Percentiles rank a stretch among this genome's conserved stretches.
Evolutionary conservation across 2,797 vertebrate genomes (phyloP).

Genomic region (Mus spretus): DNA sequence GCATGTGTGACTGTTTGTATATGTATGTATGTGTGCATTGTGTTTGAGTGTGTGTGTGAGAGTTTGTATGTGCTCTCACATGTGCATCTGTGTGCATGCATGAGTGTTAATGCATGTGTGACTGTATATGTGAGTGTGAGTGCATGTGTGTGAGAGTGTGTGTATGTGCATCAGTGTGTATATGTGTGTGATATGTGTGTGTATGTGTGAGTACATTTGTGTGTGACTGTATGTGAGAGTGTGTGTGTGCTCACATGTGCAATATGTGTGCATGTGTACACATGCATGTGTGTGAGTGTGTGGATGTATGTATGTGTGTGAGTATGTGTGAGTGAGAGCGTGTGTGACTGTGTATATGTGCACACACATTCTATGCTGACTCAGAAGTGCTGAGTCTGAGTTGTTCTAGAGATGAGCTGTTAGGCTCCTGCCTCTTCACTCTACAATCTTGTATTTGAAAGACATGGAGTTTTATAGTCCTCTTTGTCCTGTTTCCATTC

Average conservation of each 20-base stretch:
- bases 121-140: not conserved
- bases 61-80: not conserved
- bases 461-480: not conserved
- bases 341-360: not conserved
- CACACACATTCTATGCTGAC: not conserved
- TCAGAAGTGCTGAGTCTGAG: not conserved
- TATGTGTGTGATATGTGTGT: not conserved
- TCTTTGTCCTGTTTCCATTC: not conserved
- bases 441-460: not conserved
- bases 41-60: not conserved
- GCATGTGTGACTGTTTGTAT: too few species aligned
- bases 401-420: constrained; percentile 2
- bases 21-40: not conserved
- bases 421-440: not conserved
- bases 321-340: too few species aligned
- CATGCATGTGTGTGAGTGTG: too few species aligned
- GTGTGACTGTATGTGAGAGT: not conserved
- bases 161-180: too few species aligned
- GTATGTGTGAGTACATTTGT: not conserved
- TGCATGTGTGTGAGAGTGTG: not conserved
- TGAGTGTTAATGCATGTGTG: too few species aligned
- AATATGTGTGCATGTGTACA: not conserved
- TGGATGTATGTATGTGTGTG: not conserved
- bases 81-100: not conserved
- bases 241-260: not conserved